These are phyloP conservation scores for Drosophila serrata DNA, from an alignment of 1,140 invertebrate genomes.

Conservation along the genomic window DNA sequence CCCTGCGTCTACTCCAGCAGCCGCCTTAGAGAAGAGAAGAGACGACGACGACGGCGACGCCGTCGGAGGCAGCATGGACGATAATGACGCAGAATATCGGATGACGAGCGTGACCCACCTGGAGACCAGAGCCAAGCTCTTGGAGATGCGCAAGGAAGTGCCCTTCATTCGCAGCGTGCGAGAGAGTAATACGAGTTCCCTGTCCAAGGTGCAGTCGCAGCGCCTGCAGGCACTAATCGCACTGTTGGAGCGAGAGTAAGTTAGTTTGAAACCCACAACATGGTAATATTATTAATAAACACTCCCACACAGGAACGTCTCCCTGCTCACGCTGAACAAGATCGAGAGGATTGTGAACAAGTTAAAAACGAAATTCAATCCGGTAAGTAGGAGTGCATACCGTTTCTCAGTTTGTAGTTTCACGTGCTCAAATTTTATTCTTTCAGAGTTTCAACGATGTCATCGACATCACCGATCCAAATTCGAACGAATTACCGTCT, in stretches of 20 bases:
- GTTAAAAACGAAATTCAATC: conserved; percentile 41
- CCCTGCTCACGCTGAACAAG: conserved; percentile 21
- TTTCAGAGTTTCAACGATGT: neutral
- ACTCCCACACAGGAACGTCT: conserved; percentile 2
- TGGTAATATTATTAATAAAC: neutral
- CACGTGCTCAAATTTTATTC: neutral
- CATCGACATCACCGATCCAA: conserved; percentile 10
- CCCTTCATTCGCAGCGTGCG: conserved; percentile 49
- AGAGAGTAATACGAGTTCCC: neutral
- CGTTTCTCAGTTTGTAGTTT: no score
- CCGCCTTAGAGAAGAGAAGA: neutral
- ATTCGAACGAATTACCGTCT: neutral
- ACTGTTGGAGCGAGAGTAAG: conserved; percentile 55
- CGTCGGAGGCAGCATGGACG: conserved; percentile 22
- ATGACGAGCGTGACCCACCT: neutral
- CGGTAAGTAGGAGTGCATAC: conserved; percentile 28
- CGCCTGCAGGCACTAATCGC: conserved; percentile 32
- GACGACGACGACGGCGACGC: neutral
- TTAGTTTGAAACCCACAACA: neutral
- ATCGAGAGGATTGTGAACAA: conserved; percentile 51
- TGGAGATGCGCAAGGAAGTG: conserved; percentile 26
- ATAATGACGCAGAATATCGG: neutral
- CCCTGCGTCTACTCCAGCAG: neutral
- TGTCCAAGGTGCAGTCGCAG: conserved; percentile 28
- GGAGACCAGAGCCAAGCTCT: conserved; percentile 15